phyloP scores from a whole-genome alignment of 30 jellyfish, hydroid and myxozoan species.

The Aurelia coerulea region DNA sequence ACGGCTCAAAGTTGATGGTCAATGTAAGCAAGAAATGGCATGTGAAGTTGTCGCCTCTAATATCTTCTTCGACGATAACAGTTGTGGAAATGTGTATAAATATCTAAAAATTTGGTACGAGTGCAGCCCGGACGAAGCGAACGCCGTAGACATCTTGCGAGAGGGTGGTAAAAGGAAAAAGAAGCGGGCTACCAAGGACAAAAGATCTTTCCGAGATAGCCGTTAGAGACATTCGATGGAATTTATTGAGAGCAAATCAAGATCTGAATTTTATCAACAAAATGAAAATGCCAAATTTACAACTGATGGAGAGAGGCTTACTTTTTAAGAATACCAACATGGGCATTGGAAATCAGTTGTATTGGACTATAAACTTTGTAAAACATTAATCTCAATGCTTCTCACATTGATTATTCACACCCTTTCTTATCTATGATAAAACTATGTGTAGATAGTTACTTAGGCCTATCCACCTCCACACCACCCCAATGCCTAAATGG shows the following conservation, averaged over 20 bases:
- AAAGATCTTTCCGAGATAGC: conserved; percentile 98
- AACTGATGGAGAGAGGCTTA: not conserved
- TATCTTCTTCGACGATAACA: conserved; percentile 98
- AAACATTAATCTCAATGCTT: too few relatives aligned
- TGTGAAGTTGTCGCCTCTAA: conserved; percentile 99
- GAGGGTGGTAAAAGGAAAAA: conserved; percentile 97
- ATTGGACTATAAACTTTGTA: conserved; percentile 27
- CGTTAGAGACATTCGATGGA: conserved; percentile 32
- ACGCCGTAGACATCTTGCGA: conserved; percentile 96
- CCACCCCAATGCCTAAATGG: not conserved
- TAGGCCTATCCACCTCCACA: conserved; percentile 20
- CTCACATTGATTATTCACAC: too few relatives aligned
- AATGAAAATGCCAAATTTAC: conserved; percentile 7
- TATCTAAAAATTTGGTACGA: conserved; percentile 98
- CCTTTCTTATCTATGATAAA: conserved; percentile 20
- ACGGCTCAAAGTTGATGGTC: conserved; percentile 90
- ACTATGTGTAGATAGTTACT: conserved; percentile 20
- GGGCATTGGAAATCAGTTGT: not conserved
- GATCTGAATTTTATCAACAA: too few relatives aligned
- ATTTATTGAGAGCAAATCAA: too few relatives aligned
- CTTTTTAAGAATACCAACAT: not conserved
- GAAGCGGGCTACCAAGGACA: conserved; percentile 98
- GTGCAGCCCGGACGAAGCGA: conserved; percentile 98
- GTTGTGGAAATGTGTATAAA: conserved; percentile 99
- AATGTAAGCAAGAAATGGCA: conserved; percentile 98